Evolutionary conservation across 2,797 vertebrate species (phyloP), one percentile per base, ranked within the genome.

Genomic region (Danio tinwini): DNA sequence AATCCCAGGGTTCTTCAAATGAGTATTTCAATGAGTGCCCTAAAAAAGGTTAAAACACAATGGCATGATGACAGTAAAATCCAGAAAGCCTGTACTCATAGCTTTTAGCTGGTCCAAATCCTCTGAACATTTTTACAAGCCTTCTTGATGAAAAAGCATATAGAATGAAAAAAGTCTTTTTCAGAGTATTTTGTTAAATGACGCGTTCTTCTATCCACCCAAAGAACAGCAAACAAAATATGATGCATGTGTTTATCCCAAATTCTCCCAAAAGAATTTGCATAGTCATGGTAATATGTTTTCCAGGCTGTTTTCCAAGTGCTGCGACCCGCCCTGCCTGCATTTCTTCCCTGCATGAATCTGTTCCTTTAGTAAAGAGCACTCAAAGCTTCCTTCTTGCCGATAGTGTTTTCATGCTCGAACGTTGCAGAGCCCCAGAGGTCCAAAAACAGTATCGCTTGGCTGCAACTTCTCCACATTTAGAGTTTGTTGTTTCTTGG

Each of bases 281-380:
- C 65, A 70, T 42, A 70, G 76, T 52, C 65, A 78, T 62, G 39
- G 56, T 68, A 73, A 73, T 64, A 47, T 45, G 40, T 73, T 73
- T 73, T 73, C 50, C 69, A 65, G 47, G 59, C 50, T 49, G 49
- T 64, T 73, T 73, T 80, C 50, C 59, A 73, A 79, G 68, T 55
- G 39, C 68, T 39, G 21, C 63, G 67, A 79, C 68, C 58, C 58
- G n/a, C 77, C 59, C 68, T 63, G 58, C 58, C 68, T 64, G 39
- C 21, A 72, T 77, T 45, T 73, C 39, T 47, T 45, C 59, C 13
- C 40, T 64, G 9, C 40, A 55, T 63, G 50, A 47, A 55, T 72
- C 8, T 0, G 7, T 19, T 62, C 58, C 19, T 71, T 59, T 42
- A n/a, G 56, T 52, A 70, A 52, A 59, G 19, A 16, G 29, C 6